Conservation (phyloP, 2,113 vertebrate species). For the Formicarius rufipectus region DNA sequence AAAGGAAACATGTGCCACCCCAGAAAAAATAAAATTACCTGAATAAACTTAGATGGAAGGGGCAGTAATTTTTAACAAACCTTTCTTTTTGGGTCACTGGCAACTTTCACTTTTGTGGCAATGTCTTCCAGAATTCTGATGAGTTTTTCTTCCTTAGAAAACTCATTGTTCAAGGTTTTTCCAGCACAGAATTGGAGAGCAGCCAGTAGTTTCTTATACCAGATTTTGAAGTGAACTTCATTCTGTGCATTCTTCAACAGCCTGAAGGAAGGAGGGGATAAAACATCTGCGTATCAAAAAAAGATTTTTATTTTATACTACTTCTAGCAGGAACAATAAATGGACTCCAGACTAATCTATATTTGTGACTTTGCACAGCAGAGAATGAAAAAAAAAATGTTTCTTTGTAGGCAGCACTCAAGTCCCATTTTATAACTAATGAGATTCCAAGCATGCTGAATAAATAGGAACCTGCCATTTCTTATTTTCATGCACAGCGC, state of each 20-base stretch:
- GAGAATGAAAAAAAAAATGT: not conserved
- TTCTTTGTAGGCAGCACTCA: constrained; percentile 43
- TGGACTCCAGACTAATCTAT: constrained; percentile 12
- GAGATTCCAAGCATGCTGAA: constrained; percentile 39
- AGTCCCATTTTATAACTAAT: constrained; percentile 34
- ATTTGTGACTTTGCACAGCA: constrained; percentile 24
- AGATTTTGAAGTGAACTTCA: constrained; percentile 74
- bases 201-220: constrained; percentile 72
- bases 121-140: constrained; percentile 64
- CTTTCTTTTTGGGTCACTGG: constrained; percentile 65
- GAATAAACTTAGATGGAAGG: not conserved
- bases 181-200: constrained; percentile 75
- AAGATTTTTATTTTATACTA: not conserved
- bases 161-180: constrained; percentile 67
- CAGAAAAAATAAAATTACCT: not conserved
- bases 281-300: constrained; percentile 19
- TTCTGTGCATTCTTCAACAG: constrained; percentile 73
- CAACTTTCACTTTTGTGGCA: constrained; percentile 64
- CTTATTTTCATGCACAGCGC: not conserved
- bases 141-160: constrained; percentile 72
- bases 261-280: constrained; percentile 56
- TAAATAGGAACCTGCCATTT: constrained; percentile 41
- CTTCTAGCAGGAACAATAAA: constrained; percentile 4
- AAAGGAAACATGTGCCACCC: not conserved
- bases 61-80: constrained; percentile 51